Evolutionary conservation across 2,113 vertebrate species (phyloP).

Genomic region (Prunella fulvescens): DNA sequence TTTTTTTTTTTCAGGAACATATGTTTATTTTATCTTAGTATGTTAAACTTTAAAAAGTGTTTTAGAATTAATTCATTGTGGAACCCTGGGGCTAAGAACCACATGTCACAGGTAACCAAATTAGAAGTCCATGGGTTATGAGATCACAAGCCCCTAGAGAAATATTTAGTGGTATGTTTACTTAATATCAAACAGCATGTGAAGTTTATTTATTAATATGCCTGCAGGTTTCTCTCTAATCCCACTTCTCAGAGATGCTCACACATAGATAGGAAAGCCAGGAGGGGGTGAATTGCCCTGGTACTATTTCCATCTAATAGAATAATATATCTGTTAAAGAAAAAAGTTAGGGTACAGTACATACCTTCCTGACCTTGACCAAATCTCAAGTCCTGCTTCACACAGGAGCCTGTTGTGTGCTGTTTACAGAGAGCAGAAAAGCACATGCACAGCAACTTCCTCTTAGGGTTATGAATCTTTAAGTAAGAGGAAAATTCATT

Average conservation of each 20-base stretch:
- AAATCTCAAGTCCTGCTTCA: background rate
- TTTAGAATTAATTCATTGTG: slow-evolving; percentile 69
- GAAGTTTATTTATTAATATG: slow-evolving; percentile 84
- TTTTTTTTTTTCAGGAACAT: background rate
- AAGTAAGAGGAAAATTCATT: slow-evolving; percentile 22
- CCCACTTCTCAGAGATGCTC: slow-evolving; percentile 75
- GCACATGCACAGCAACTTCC: background rate
- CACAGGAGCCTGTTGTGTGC: background rate
- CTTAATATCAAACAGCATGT: slow-evolving; percentile 83
- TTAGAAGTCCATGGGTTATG: slow-evolving; percentile 78
- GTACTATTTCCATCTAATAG: slow-evolving; percentile 64
- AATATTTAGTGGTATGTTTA: slow-evolving; percentile 79
- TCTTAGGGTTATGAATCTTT: slow-evolving; percentile 38
- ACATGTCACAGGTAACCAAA: slow-evolving; percentile 76
- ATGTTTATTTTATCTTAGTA: background rate
- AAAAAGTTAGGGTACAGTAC: slow-evolving; percentile 34
- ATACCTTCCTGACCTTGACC: slow-evolving; percentile 46
- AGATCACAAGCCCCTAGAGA: slow-evolving; percentile 73
- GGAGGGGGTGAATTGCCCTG: slow-evolving; percentile 70
- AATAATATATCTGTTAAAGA: slow-evolving; percentile 59
- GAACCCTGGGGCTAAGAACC: slow-evolving; percentile 40
- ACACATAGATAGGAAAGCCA: slow-evolving; percentile 64
- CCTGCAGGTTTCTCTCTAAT: slow-evolving; percentile 81
- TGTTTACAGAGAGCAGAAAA: background rate
- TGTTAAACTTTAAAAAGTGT: slow-evolving; percentile 40